These are phyloP conservation scores for Cheirogaleus major DNA, from an alignment of 2,797 vertebrate species.

Conservation along the genomic window DNA sequence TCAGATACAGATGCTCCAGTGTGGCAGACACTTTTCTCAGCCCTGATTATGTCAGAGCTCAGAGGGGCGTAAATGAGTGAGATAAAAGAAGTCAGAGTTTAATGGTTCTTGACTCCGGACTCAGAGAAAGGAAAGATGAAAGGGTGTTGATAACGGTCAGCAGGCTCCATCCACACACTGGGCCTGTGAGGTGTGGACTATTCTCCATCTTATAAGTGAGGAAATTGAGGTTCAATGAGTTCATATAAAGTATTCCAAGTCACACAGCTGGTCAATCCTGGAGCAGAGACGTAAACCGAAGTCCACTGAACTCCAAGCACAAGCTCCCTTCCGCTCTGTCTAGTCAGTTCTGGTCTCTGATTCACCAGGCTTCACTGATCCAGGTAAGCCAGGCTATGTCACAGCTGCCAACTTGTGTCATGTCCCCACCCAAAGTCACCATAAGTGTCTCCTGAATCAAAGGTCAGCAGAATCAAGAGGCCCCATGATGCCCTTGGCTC, in stretches of 20 bases:
- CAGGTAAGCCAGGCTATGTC: neutral
- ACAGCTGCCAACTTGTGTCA: rapidly evolving
- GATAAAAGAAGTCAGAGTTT: neutral
- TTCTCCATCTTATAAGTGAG: neutral
- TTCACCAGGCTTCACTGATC: neutral
- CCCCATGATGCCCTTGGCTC: neutral
- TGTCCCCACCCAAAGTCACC: neutral
- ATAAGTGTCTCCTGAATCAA: neutral
- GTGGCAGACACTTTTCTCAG: neutral
- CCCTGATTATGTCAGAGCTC: neutral
- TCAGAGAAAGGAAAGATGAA: neutral
- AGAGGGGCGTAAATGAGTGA: neutral
- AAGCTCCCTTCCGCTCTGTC: neutral
- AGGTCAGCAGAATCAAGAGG: neutral
- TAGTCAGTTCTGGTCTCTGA: neutral
- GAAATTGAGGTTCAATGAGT: neutral
- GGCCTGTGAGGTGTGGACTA: neutral
- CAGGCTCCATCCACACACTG: neutral
- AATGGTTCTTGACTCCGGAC: neutral
- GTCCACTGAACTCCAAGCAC: neutral
- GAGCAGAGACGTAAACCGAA: neutral
- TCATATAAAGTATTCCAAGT: neutral
- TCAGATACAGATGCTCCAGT: neutral
- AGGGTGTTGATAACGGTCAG: neutral
- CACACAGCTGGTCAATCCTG: neutral